These are phyloP conservation scores for Wiebesia pumilae DNA, from an alignment of 1,140 invertebrate genomes.

Conservation along the genomic window DNA sequence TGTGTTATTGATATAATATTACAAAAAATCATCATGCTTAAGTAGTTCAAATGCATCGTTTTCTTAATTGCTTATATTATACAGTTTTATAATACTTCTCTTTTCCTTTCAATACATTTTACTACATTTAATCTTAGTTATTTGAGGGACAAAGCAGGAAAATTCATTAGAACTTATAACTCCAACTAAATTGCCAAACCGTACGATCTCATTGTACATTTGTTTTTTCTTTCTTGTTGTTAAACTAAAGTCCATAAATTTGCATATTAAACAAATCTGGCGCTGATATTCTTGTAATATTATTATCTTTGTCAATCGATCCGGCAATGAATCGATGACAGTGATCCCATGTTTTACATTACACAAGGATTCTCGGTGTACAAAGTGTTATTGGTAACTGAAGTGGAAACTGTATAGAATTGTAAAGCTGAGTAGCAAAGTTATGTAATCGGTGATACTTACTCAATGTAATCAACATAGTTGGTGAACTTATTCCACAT, in stretches of 20 bases:
- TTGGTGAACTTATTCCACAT: neutral
- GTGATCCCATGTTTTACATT: neutral
- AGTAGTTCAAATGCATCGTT: no score
- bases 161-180: no score
- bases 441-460: slow-evolving; percentile 1
- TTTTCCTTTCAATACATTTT: no score
- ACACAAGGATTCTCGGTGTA: neutral
- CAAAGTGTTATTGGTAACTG: neutral
- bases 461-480: neutral
- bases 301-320: neutral
- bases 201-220: no score
- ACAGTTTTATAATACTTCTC: no score
- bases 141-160: no score
- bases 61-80: no score
- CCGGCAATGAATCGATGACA: neutral
- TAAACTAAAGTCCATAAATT: neutral
- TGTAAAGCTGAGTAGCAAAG: neutral
- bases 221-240: no score
- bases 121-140: no score
- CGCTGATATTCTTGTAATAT: neutral
- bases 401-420: neutral
- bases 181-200: no score
- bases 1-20: no score
- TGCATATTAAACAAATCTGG: neutral
- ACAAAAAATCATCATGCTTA: no score